Evolutionary conservation across 2,888 invertebrate genomes (phyloP), one percentile per base, ranked within the genome.

Genomic region (Caenorhabditis drosophilae): DNA sequence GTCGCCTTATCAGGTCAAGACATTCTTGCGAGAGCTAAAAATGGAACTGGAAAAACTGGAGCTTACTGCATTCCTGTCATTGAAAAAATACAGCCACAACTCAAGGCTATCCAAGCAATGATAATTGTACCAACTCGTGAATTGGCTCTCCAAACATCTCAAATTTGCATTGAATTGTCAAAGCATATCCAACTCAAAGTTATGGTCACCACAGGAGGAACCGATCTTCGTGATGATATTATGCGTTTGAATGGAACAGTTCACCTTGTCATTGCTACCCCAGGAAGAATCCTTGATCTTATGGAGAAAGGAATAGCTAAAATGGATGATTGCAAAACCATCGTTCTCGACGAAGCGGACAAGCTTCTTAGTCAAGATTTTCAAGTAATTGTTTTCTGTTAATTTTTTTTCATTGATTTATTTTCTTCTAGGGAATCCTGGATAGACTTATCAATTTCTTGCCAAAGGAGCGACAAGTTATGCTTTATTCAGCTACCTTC

Each of bases 151-250:
- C 98, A 98, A 87, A 98, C 97, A 84, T 95, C 96, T 88, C 97
- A 97, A 88, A 98, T 98, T 85, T 95, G 97, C 87, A 96, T 96
- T 85, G 97, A 98, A 86, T 88, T 98, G 83, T 92, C 95, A 75
- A 97, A 97, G 87, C 96, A 98, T 86, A 89, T 96, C 88, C 91
- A 92, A 84, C 90, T 94, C 83, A 92, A 95, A 85, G 93, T 96
- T 76, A 98, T 98, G 98, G 98, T 98, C 71, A 97, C 97, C 81
- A 98, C 98, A 77, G 98, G 98, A 84, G 98, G 98, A 81, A 98
- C 97, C 79, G 87, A 87, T 81, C 85, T 88, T 20, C 91, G 95
- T 85, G 97, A 98, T 87, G 98, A 98, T 87, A 98, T 98, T 85
- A 93, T 98, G 91, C 91, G 97, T 87, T 92, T 98, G 85, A 95